Percentiles rank a stretch among this genome's conserved stretches.
These are phyloP conservation scores for Drosophila histrio DNA, from an alignment of 2,888 invertebrate genomes.

Conservation along the genomic window DNA sequence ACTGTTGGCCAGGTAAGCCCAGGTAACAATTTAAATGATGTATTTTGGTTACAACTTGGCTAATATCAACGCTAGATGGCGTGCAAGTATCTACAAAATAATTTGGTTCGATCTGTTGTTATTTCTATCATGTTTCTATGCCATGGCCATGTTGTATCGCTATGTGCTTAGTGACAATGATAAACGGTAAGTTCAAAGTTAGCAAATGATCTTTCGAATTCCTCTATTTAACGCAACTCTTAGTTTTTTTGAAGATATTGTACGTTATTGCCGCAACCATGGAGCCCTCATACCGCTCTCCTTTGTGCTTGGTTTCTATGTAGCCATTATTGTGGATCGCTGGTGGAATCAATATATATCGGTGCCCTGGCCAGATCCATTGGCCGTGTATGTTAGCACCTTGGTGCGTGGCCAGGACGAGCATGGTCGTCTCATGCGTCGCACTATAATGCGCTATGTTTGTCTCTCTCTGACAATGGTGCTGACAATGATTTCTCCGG, in stretches of 20 bases:
- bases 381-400: slow-evolving; percentile 92
- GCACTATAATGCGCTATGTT: slow-evolving; percentile 92
- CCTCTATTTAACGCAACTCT: background rate
- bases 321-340: slow-evolving; percentile 94
- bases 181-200: slow-evolving; percentile 49
- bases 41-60: background rate
- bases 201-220: background rate
- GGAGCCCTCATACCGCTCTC: slow-evolving; percentile 94
- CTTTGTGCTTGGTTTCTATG: slow-evolving; percentile 97
- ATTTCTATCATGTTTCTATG: slow-evolving; percentile 91
- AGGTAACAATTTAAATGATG: background rate
- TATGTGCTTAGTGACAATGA: slow-evolving; percentile 17
- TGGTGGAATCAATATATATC: slow-evolving; percentile 95
- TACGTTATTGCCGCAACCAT: slow-evolving; percentile 92
- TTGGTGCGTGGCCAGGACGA: slow-evolving; percentile 93
- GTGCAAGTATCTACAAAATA: slow-evolving; percentile 96
- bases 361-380: slow-evolving; percentile 94
- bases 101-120: slow-evolving; percentile 94
- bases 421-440: slow-evolving; percentile 91
- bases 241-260: slow-evolving; percentile 89
- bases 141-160: slow-evolving; percentile 73
- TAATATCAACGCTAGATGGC: slow-evolving; percentile 88
- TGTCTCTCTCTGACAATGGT: slow-evolving; percentile 94
- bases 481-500: slow-evolving; percentile 92
- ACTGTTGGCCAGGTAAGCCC: slow-evolving; percentile 67